Percentiles rank a stretch among this genome's conserved stretches.
These are phyloP conservation scores for Slavum lentiscoides DNA, from an alignment of 2,888 invertebrate genomes.

Conservation along the genomic window DNA sequence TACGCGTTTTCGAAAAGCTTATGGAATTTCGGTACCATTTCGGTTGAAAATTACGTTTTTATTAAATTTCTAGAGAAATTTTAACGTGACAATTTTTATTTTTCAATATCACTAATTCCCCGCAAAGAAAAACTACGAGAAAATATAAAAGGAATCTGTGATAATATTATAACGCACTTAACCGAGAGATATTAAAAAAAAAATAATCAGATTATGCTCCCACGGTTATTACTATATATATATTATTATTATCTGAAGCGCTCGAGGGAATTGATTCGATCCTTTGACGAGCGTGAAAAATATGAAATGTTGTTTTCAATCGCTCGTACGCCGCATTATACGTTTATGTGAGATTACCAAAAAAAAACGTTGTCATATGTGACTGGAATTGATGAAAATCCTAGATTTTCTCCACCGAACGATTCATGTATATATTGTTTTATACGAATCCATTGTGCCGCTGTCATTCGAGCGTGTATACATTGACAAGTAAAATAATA, in stretches of 20 bases:
- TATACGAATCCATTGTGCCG: background rate
- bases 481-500: background rate
- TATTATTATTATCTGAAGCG: no score
- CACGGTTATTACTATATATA: background rate
- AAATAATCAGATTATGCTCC: background rate
- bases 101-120: no score
- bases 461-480: background rate
- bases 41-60: no score
- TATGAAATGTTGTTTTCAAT: conserved; percentile 10
- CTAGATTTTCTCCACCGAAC: background rate
- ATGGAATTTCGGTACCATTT: no score
- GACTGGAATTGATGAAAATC: background rate
- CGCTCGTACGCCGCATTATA: background rate
- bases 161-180: background rate
- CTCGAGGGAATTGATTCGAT: no score
- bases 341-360: background rate
- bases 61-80: no score
- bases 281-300: background rate
- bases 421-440: background rate
- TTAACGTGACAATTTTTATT: no score
- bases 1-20: no score
- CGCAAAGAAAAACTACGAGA: no score
- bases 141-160: no score
- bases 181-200: background rate
- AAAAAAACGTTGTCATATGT: background rate